Evolutionary conservation across 2,113 vertebrate species (phyloP).

Genomic region (Anoura caudifer): DNA sequence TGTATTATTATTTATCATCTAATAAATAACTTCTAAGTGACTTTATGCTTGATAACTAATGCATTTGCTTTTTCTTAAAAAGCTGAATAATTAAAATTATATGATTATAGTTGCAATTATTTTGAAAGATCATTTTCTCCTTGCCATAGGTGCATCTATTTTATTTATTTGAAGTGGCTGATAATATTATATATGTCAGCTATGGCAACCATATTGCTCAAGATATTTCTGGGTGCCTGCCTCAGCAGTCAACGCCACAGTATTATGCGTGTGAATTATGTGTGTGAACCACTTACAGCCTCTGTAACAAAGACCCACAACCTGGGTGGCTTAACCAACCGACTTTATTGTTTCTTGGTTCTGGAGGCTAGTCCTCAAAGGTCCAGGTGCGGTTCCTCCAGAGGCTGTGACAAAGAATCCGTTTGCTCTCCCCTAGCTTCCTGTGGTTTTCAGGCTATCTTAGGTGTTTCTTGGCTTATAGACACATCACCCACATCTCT

Average conservation of each 20-base stretch:
- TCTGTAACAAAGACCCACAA: not conserved
- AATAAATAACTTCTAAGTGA: not conserved
- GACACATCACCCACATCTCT: not conserved
- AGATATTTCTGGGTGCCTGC: not conserved
- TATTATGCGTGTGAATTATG: too few relatives aligned
- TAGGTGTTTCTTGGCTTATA: not conserved
- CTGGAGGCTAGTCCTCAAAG: not conserved
- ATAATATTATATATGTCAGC: not conserved
- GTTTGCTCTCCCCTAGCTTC: not conserved
- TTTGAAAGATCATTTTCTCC: not conserved
- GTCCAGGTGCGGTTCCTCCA: not conserved
- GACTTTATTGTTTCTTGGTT: not conserved
- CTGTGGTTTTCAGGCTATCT: not conserved
- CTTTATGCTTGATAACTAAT: not conserved
- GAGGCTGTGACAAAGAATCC: not conserved
- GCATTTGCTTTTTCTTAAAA: conserved; percentile 24
- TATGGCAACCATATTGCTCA: not conserved
- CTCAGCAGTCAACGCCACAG: accelerated
- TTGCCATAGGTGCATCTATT: not conserved
- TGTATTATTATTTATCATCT: not conserved
- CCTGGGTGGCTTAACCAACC: not conserved
- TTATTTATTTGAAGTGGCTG: not conserved
- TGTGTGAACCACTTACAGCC: not conserved
- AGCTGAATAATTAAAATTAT: not conserved
- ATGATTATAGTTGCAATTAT: not conserved